Conservation (phyloP, 2,888 invertebrate genomes). For the Apoda limacodes region DNA sequence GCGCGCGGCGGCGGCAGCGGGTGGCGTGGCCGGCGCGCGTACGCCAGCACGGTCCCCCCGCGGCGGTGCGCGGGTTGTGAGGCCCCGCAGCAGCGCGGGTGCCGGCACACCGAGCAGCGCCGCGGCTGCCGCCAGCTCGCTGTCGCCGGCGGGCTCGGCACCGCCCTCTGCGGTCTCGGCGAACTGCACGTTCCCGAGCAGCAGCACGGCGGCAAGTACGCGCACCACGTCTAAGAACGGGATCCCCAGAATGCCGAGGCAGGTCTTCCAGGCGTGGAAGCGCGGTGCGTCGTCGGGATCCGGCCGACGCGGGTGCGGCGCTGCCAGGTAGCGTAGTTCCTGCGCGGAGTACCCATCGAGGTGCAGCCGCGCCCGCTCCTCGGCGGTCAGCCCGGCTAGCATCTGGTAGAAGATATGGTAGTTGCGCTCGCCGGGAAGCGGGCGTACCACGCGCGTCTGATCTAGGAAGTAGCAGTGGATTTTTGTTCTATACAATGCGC, state of each 20-base stretch:
- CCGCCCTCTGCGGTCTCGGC: slow-evolving; percentile 81
- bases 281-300: slow-evolving; percentile 53
- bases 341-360: slow-evolving; percentile 86
- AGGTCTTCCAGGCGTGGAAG: slow-evolving; percentile 94
- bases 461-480: slow-evolving; percentile 97
- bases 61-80: slow-evolving; percentile 85
- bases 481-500: slow-evolving; percentile 93
- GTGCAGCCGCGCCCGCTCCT: slow-evolving; percentile 89
- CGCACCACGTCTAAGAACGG: slow-evolving; percentile 94
- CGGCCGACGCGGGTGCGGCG: slow-evolving; percentile 71
- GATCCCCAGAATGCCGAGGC: slow-evolving; percentile 90
- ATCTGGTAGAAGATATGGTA: slow-evolving; percentile 98
- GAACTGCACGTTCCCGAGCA: slow-evolving; percentile 93
- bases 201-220: slow-evolving; percentile 88
- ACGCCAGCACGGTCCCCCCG: slow-evolving; percentile 69
- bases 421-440: slow-evolving; percentile 89
- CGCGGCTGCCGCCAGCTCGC: slow-evolving; percentile 88
- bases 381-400: slow-evolving; percentile 87
- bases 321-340: slow-evolving; percentile 83
- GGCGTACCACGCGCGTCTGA: slow-evolving; percentile 90
- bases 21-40: slow-evolving; percentile 85
- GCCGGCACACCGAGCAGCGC: slow-evolving; percentile 79
- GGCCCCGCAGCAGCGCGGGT: slow-evolving; percentile 82
- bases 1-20: slow-evolving; percentile 90
- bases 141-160: slow-evolving; percentile 83